Evolutionary conservation across 2,113 vertebrate genomes (phyloP).

Genomic region (Otocyon megalotis): DNA sequence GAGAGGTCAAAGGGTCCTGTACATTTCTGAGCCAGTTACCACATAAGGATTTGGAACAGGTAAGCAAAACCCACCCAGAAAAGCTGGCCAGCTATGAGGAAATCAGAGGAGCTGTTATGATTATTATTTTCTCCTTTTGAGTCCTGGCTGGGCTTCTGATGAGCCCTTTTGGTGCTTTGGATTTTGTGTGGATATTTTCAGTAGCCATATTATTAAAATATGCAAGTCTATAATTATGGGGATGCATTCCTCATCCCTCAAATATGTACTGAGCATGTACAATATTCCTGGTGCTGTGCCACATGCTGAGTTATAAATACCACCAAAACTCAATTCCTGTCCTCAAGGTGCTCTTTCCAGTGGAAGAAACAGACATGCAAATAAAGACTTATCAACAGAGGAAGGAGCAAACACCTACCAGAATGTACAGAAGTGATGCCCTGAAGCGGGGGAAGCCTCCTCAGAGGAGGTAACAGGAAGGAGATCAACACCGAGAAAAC

Average conservation of each 20-base stretch:
- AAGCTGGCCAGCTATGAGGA: background rate
- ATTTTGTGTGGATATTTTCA: constrained; percentile 46
- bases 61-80: background rate
- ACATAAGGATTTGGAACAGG: background rate
- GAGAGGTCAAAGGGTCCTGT: background rate
- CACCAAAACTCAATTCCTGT: background rate
- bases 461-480: background rate
- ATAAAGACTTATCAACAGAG: background rate
- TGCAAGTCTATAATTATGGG: constrained; percentile 59
- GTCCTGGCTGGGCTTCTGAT: constrained; percentile 13
- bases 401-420: background rate
- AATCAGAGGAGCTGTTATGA: background rate
- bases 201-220: constrained; percentile 71
- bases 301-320: constrained; percentile 42
- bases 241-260: constrained; percentile 51
- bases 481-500: background rate
- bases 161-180: constrained; percentile 30
- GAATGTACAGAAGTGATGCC: background rate
- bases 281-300: background rate
- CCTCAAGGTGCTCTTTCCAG: constrained; percentile 43
- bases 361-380: background rate
- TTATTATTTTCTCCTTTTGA: constrained; percentile 37
- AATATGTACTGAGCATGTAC: constrained; percentile 27
- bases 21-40: background rate
- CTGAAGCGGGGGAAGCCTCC: background rate